A percentile compares a stretch with the other conserved stretches of the same genome.
phyloP scores from a whole-genome alignment of 2,113 vertebrate species.

The Pangasianodon hypophthalmus region DNA sequence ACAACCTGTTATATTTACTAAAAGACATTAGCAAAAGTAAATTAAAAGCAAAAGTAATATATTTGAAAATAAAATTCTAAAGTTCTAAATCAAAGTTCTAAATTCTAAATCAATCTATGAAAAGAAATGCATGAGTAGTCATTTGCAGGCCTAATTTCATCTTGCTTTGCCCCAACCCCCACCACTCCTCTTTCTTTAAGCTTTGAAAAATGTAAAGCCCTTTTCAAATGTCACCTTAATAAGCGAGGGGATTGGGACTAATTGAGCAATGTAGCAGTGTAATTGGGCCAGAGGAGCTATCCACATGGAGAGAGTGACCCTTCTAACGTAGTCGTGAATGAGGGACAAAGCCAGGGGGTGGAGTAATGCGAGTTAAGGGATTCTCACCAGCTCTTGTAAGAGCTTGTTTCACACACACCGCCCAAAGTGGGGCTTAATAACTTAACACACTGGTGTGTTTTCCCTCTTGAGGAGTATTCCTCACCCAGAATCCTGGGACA shows the following conservation, averaged over 20 bases:
- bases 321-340: slow-evolving; percentile 83
- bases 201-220: slow-evolving; percentile 70
- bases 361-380: slow-evolving; percentile 90
- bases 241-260: slow-evolving; percentile 81
- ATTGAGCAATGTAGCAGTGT: slow-evolving; percentile 82
- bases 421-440: slow-evolving; percentile 82
- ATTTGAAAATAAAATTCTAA: neutral
- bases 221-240: slow-evolving; percentile 73
- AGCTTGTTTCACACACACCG: slow-evolving; percentile 84
- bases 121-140: neutral
- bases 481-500: slow-evolving; percentile 77
- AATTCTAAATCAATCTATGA: neutral
- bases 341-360: slow-evolving; percentile 83
- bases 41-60: neutral
- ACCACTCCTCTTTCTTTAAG: slow-evolving; percentile 56
- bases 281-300: slow-evolving; percentile 88
- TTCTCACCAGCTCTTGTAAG: slow-evolving; percentile 86
- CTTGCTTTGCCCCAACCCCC: neutral
- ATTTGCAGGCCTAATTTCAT: neutral
- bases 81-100: neutral
- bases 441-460: slow-evolving; percentile 78
- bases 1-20: too few relatives aligned
- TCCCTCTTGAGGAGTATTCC: slow-evolving; percentile 79
- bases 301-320: slow-evolving; percentile 90
- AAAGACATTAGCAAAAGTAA: too few relatives aligned